These are phyloP conservation scores for Adelognathus sp. DNA, from an alignment of 2,888 invertebrate species.

Conservation along the genomic window DNA sequence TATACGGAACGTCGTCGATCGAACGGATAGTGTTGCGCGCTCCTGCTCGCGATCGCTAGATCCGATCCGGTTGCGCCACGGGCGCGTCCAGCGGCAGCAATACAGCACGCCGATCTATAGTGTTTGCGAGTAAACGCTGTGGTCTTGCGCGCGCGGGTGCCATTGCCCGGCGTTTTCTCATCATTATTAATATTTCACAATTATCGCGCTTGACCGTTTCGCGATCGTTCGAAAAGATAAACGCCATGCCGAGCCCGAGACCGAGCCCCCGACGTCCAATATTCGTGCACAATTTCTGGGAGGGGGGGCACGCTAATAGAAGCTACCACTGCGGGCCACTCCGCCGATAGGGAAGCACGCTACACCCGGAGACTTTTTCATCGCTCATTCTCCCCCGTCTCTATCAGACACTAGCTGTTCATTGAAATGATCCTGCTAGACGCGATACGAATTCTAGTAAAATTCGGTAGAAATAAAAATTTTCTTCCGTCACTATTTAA, in stretches of 20 bases:
- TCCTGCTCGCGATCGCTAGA: constrained; percentile 58
- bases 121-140: background rate
- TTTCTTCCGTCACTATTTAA: too few species aligned
- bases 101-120: background rate
- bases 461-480: too few species aligned
- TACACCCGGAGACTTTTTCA: constrained; percentile 41
- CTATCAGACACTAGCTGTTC: constrained; percentile 4
- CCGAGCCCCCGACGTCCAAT: constrained; percentile 27
- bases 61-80: constrained; percentile 65
- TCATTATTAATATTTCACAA: constrained; percentile 76
- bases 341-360: constrained; percentile 53
- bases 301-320: background rate
- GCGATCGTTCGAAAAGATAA: constrained; percentile 67
- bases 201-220: constrained; percentile 69
- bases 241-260: constrained; percentile 41
- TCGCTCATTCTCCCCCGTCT: constrained; percentile 22
- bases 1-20: constrained; percentile 57
- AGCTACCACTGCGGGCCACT: constrained; percentile 13
- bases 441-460: too few species aligned
- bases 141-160: background rate
- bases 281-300: constrained; percentile 20
- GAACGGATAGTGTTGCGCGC: constrained; percentile 50
- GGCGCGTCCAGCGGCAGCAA: constrained; percentile 20
- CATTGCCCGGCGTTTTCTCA: constrained; percentile 68
- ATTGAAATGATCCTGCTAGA: too few species aligned